Evolutionary conservation across 23 tunicate genomes (phyloP), one percentile per base, ranked within the genome.

Genomic region (Corella eumyota): DNA sequence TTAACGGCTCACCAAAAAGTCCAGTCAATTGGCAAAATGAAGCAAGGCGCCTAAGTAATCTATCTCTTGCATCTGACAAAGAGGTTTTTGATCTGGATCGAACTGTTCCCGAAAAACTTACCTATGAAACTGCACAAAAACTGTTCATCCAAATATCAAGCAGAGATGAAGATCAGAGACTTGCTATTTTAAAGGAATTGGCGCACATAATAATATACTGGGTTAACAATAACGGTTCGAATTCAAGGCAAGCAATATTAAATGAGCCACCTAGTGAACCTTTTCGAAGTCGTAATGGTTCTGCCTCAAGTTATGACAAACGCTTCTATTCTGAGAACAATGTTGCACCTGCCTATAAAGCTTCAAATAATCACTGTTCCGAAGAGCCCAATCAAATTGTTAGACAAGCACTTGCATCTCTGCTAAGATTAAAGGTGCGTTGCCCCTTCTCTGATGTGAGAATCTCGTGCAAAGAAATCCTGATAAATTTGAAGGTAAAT

Each of bases 381-480:
- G 64, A 56, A 34, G 50, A 51, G 34, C 54, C 52, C 1, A 26
- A 50, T 23, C 65, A 57, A 45, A 45, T 67, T 30, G 50, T 81
- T 21, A 48, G 66, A 38, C 79, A 81, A 45, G 67, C 64, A 9
- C 47, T 81, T 24, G 73, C 67, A 58, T 70, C 71, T 19, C 60
- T 81, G 21, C 61, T 81, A 24, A 57, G 79, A 58, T 36, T 81
- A 32, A 81, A 79, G 32, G 58, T 72, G 32, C 70, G 74, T 30
- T 72, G 90, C 58, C 90, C 90, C 26, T 81, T 64, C 45, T 36
- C 36, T 0, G 90, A 81, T 55, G 74, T 81, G 46, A 45, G 79
- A 46, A 23, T n/a, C 2, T 62, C 36, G 56, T 81, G 79, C 44
- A 45, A 65, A 6, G 74, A 72, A 58, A 66, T 77, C 36, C 67